Evolutionary conservation across 2,797 vertebrate genomes (phyloP).

Genomic region (Danio albolineatus): DNA sequence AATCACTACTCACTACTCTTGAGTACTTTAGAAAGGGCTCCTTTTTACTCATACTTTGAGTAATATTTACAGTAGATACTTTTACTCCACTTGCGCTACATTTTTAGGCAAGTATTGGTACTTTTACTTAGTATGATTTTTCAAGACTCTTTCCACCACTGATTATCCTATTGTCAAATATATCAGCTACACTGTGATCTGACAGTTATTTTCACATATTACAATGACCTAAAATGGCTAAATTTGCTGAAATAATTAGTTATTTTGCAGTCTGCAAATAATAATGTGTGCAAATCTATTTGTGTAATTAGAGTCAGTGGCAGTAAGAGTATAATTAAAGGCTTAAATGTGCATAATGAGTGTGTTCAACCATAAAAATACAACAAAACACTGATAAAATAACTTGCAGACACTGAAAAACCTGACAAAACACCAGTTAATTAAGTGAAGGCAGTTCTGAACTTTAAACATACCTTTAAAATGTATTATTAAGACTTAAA

Average conservation of each 20-base stretch:
- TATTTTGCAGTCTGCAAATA: neutral
- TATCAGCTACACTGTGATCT: neutral
- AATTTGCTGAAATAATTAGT: neutral
- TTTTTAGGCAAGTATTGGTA: too few relatives aligned
- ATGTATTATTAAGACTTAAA: too few relatives aligned
- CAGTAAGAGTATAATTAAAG: neutral
- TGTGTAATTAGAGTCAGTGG: slow-evolving; percentile 2
- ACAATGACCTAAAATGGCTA: neutral
- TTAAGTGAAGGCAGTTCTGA: too few relatives aligned
- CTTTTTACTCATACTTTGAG: too few relatives aligned
- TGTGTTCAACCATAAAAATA: neutral
- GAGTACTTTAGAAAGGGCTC: too few relatives aligned
- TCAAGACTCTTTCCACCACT: too few relatives aligned
- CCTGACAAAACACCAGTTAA: neutral
- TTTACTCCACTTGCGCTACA: too few relatives aligned
- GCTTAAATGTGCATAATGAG: neutral
- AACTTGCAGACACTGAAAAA: neutral
- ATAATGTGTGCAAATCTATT: neutral
- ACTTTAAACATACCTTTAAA: too few relatives aligned
- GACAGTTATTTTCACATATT: neutral
- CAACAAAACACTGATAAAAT: neutral
- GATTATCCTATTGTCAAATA: neutral
- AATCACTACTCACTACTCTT: too few relatives aligned
- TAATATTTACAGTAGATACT: too few relatives aligned
- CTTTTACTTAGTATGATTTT: too few relatives aligned